A percentile compares a stretch with the other conserved stretches of the same genome.
Evolutionary conservation across 2,797 vertebrate species (phyloP).

Genomic region (Argya squamiceps): DNA sequence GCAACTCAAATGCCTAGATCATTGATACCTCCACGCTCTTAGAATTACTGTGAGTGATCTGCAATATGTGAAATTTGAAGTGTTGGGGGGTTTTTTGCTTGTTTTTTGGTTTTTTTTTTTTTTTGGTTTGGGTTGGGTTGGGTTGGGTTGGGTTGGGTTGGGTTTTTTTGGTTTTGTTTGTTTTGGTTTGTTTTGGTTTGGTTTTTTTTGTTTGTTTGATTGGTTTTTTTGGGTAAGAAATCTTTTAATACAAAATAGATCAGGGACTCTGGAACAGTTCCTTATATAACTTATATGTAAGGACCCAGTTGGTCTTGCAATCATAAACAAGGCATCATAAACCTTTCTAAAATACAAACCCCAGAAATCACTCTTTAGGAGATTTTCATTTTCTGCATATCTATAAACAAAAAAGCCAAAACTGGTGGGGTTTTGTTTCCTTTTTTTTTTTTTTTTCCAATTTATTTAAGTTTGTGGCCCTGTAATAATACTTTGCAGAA

Average conservation of each 20-base stretch:
- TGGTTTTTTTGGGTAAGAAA: background rate
- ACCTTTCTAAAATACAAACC: background rate
- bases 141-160: too few relatives aligned
- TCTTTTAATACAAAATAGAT: background rate
- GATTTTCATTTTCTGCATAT: background rate
- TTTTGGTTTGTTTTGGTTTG: rapidly evolving
- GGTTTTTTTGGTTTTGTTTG: too few relatives aligned
- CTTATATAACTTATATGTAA: background rate
- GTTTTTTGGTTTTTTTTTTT: rapidly evolving
- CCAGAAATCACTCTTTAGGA: background rate
- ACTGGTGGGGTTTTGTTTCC: background rate
- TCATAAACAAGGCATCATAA: background rate
- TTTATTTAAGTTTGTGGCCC: background rate
- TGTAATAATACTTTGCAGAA: background rate
- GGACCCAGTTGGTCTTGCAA: background rate
- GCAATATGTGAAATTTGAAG: background rate
- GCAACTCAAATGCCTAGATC: background rate
- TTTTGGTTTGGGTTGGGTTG: too few relatives aligned
- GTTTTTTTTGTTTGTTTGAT: too few relatives aligned
- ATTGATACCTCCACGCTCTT: background rate
- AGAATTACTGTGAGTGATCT: background rate
- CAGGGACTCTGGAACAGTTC: background rate
- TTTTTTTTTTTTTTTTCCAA: background rate
- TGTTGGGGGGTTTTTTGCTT: rapidly evolving
- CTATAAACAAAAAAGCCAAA: background rate